phyloP scores from a whole-genome alignment of 2,888 invertebrate species.

The Neoscelio sp. region DNA sequence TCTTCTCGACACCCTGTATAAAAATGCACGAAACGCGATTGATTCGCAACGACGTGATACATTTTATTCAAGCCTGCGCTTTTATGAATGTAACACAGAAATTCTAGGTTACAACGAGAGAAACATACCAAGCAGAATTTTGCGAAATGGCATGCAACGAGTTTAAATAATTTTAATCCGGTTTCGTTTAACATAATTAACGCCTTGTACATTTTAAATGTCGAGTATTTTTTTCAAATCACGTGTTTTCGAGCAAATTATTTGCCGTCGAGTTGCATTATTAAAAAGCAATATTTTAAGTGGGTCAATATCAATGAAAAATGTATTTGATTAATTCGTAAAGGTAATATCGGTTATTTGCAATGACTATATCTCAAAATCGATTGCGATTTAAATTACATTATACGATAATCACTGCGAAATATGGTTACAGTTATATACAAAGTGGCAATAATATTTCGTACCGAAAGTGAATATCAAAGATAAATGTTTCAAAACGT shows the following conservation, averaged over 20 bases:
- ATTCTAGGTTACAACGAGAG: background rate
- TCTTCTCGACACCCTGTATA: background rate
- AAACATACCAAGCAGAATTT: background rate
- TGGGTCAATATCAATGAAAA: constrained; percentile 21
- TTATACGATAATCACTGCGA: too few species aligned
- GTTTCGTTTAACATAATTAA: too few species aligned
- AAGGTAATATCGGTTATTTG: background rate
- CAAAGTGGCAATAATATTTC: too few species aligned
- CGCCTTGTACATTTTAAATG: too few species aligned
- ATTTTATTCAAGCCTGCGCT: constrained; percentile 4
- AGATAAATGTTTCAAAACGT: too few species aligned
- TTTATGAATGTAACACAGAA: background rate
- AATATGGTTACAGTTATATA: too few species aligned
- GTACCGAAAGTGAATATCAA: too few species aligned
- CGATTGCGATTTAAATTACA: constrained; percentile 12
- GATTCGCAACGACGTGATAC: background rate
- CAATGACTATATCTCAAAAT: background rate
- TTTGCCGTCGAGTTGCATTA: background rate
- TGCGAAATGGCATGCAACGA: too few species aligned
- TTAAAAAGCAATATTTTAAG: constrained; percentile 30
- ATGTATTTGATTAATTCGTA: constrained; percentile 10
- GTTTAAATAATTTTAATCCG: too few species aligned
- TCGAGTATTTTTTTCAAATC: background rate
- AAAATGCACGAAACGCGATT: constrained; percentile 1
- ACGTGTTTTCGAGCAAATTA: background rate